Evolutionary conservation across 1,140 invertebrate genomes (phyloP), one percentile per base, ranked within the genome.

Genomic region (Dendrolimus punctatus): DNA sequence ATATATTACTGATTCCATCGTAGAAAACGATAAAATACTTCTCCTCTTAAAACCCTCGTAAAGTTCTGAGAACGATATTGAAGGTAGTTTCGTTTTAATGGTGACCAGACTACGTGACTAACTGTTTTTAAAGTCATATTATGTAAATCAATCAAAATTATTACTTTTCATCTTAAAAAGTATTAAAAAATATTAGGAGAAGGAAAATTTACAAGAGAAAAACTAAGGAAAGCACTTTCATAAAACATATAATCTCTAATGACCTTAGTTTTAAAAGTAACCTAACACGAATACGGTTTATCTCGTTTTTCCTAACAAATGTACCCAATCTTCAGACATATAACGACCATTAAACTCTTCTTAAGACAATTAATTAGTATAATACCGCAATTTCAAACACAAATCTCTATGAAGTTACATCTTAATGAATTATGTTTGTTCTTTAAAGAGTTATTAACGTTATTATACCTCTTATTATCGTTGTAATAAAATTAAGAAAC

Each of bases 321-420:
- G 53, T 62, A 46, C 38, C 53, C 67, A 63, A 65, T 71, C 66
- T 60, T 47, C 49, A 66, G 68, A 76, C 57, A 66, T 71, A 77
- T 68, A 62, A 67, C 62, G 62, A 42, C 75, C 64, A 73, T 83
- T 78, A 85, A 68, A 58, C 66, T 60, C 57, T 74, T 71, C 78
- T 82, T 72, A 76, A 55, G 60, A 71, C 76, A 80, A 83, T 85
- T 83, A 85, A 85, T 83, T 82, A 73, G 71, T 79, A 78, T 83
- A 85, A 85, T 80, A 73, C 76, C 63, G 78, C 72, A 79, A 79
- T 82, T 85, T 62, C 61, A 73, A 75, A 80, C 75, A 64, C 78
- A 79, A 81, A 79, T 81, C 77, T 80, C 68, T 63, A 59, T 57
- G 58, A 76, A 82, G 53, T 85, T 80, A 45, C 44, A 40, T 41